Evolutionary conservation across 2,113 vertebrate genomes (phyloP), one percentile per base, ranked within the genome.

Genomic region (Tringa solitaria): DNA sequence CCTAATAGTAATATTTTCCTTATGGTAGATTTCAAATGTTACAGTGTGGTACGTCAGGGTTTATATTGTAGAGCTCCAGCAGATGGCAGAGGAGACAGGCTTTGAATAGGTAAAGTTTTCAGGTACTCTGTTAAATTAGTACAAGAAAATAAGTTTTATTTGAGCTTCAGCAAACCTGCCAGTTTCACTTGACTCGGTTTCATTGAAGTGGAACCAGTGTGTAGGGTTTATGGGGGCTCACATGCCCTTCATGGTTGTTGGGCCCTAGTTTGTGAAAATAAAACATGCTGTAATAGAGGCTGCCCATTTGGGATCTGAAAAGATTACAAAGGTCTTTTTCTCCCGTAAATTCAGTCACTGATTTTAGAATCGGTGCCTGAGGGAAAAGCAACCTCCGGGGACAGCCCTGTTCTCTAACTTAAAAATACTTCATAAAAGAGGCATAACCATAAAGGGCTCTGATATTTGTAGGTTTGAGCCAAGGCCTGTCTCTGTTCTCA

Each of bases 11-110:
- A 32, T 60, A 30, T 68, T 79, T 92, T 77, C 69, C 69, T 84
- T 54, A 20, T 3, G 2, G 43, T 48, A 64, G 57, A 78, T 89
- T 90, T 91, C 61, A 22, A 64, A 43, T 45, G 39, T 37, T 87
- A 11, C 12, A 17, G 27, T 17, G 17, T 35, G 28, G 19, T 84
- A 23, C 43, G 30, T 53, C 73, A 33, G 51, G 64, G 37, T 82
- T 92, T 87, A 78, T 94, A 63, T 84, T 94, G 33, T 65, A 95
- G 76, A 45, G 61, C 64, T 96, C 96, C 96, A 97, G 93, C 84
- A 97, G 96, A 81, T 97, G 96, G 90, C 96, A 97, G 95, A 94
- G 94, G 87, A 97, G 92, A 59, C 80, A 93, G 87, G 13, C 33
- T 96, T 94, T 86, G 48, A 54, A 33, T 41, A 89, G 76, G 50